Evolutionary conservation across 2,113 vertebrate species (phyloP), one percentile per base, ranked within the genome.

Genomic region (Odocoileus hemionus): DNA sequence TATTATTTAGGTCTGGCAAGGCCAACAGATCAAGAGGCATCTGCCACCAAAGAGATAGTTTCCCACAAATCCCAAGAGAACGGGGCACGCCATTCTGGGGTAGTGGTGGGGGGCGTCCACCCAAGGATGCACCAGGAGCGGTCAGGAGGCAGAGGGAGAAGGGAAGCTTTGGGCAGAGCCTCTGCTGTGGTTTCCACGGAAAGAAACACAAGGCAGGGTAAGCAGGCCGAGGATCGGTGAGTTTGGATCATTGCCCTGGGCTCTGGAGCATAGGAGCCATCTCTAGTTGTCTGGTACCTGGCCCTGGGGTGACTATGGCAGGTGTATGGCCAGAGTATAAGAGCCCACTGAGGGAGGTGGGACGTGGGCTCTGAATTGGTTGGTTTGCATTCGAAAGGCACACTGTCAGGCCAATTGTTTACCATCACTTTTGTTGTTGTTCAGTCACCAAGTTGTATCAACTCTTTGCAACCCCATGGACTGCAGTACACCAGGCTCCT

Each of bases 61-160:
- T 6, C 30, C 55, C 47, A 55, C 23, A 23, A 30, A 89, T 36
- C 76, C 76, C 60, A 57, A 57, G 47, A 67, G 79, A 67, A 54
- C 0, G 2, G 5, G n/a, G 36, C 47, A 23, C 0, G 1, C 15
- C 45, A 43, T 0, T 1, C 4, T n/a, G 25, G 12, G 30, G 47
- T 19, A 17, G 28, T 1, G 17, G 47, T 52, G 9, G 43, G 23
- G 1, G 33, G 33, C 12, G 0, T 23, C 67, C 19, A 23, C 43
- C 6, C 4, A 4, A 28, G 47, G 45, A 6, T 10, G 11, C 26
- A 33, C 47, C n/a, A 15, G 78, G 78, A 47, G 8, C 8, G 8
- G 7, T 13, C n/a, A 11, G n/a, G 58, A 67, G 47, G 90, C 58
- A 43, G 26, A 52, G 89, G 58, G n/a, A 67, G 78, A 16, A 1